phyloP scores from a whole-genome alignment of 2,113 vertebrate genomes.

The Oreotrochilus melanogaster region DNA sequence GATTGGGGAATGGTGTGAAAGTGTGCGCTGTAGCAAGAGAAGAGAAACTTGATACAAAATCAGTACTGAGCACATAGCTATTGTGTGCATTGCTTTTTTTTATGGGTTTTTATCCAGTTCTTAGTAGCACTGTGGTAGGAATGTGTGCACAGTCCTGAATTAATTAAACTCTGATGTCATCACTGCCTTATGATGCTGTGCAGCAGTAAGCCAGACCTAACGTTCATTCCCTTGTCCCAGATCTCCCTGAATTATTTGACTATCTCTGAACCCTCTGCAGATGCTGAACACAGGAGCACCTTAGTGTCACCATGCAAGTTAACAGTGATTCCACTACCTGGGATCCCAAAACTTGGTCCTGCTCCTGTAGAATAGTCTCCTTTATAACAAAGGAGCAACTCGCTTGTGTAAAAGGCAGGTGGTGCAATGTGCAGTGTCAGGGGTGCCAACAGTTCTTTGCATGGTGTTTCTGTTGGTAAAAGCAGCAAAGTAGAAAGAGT shows the following conservation, averaged over 20 bases:
- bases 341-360: neutral
- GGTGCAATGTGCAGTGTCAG: too few relatives aligned
- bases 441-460: neutral
- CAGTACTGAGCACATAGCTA: accelerated
- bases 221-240: accelerated
- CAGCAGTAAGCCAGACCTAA: neutral
- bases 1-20: neutral
- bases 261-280: neutral
- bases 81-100: accelerated
- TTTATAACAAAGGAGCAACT: neutral
- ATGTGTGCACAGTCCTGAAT: neutral
- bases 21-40: neutral
- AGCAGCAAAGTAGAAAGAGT: neutral
- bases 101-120: neutral
- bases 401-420: neutral
- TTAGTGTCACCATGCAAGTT: too few relatives aligned
- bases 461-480: neutral
- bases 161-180: neutral
- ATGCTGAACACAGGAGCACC: neutral
- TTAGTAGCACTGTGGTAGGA: neutral
- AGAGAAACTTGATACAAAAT: neutral
- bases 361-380: neutral
- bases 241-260: neutral
- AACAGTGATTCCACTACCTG: neutral
- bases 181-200: neutral